These are phyloP conservation scores for Coenonympha arcania DNA, from an alignment of 2,888 invertebrate species.

Conservation along the genomic window DNA sequence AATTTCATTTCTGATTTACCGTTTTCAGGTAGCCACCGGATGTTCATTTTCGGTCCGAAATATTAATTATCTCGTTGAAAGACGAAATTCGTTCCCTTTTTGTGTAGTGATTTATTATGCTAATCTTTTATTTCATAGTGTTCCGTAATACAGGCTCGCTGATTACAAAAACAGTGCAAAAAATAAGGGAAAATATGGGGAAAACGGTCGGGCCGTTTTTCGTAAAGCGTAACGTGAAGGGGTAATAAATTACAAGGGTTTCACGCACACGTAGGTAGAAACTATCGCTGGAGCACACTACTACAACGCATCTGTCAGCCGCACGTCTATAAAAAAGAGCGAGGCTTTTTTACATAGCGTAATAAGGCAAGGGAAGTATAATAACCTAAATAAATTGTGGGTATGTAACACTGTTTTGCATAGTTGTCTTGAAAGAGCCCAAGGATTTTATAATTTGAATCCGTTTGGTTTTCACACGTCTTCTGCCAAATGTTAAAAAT, in stretches of 20 bases:
- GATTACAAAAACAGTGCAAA: slow-evolving; percentile 5
- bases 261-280: background rate
- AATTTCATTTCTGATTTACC: too few relatives aligned
- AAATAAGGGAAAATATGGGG: slow-evolving; percentile 3
- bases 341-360: slow-evolving; percentile 1
- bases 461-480: too few relatives aligned
- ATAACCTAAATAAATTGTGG: background rate
- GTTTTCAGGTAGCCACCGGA: background rate
- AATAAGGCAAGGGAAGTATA: background rate
- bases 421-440: too few relatives aligned
- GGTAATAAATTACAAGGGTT: slow-evolving; percentile 5
- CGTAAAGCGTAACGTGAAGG: slow-evolving; percentile 2
- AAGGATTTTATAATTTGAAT: too few relatives aligned
- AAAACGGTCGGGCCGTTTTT: background rate
- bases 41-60: background rate
- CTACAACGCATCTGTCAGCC: background rate
- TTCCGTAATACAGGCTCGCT: background rate
- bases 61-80: background rate
- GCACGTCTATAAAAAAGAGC: background rate
- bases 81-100: background rate
- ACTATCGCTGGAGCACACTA: slow-evolving; percentile 4
- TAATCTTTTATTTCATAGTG: background rate
- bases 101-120: background rate
- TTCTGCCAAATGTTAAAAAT: too few relatives aligned
- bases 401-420: too few relatives aligned